Base-by-base conservation (phyloP, 1,140 invertebrate species). In the Procambarus clarkii region DNA sequence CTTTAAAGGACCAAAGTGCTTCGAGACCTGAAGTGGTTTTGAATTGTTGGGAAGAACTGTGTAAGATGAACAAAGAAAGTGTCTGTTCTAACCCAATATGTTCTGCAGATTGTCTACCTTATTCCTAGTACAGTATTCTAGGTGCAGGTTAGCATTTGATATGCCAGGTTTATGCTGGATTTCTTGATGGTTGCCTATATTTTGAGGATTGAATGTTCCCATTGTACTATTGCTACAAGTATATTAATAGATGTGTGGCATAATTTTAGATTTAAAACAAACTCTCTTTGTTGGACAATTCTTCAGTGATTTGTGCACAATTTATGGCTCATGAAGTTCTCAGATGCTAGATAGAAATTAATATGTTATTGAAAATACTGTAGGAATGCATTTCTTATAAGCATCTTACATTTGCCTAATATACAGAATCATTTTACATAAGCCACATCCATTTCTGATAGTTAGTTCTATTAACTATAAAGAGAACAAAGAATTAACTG, bases 211-310 rank as follows among this genome's bases (percentile, higher is more conserved):
- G 84, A 86, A 91, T 91, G 90, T 91, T 91, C 90, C 90, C 90
- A 91, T 91, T 86, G 83, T 86, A 80, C 78, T 50, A 86, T 91
- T 91, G 88, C 88, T 85, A 84, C 88, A 79, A 83, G 71, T 91
- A 91, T 91, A 91, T 91, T 91, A 86, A 80, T 91, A 86, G 90
- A 86, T 91, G 90, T 91, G 90, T 91, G 90, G 90, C 90, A 91
- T 86, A 91, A 91, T 91, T 91, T 86, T 91, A 91, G 90, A 91
- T 91, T 91, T 86, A 81, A 74, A 88, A 81, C 83, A 83, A 89
- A 89, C 88, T 89, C 83, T 91, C 83, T 91, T 83, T 91, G 90
- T 91, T 91, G 90, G 78, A 91, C 90, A 86, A 86, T 91, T 91
- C 84, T 91, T 86, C 84, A 91, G 90, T 91, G 90, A 91, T 91